Conservation (phyloP, 2,888 invertebrate genomes). For the Neuroscelio doddi region DNA sequence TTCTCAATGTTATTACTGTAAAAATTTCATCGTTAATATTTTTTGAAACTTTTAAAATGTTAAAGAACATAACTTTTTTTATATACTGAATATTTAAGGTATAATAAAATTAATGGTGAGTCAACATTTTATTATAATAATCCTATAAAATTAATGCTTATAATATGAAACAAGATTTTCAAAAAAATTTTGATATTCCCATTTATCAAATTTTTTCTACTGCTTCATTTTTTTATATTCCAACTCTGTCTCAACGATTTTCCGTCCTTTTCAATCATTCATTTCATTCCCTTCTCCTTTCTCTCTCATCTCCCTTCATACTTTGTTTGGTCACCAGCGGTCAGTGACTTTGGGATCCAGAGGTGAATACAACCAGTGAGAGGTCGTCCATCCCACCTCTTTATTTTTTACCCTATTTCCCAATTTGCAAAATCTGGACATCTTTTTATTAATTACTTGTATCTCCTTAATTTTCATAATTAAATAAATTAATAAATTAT, state of each 20-base stretch:
- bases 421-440: background rate
- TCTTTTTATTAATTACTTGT: too few species aligned
- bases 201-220: background rate
- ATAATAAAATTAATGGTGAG: too few species aligned
- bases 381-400: conserved; percentile 1
- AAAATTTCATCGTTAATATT: too few species aligned
- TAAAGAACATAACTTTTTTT: too few species aligned
- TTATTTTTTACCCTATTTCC: background rate
- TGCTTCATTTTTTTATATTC: too few species aligned
- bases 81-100: too few species aligned
- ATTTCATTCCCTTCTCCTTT: conserved; percentile 2
- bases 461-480: background rate
- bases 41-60: too few species aligned
- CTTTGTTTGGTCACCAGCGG: conserved; percentile 12
- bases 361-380: background rate
- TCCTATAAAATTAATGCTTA: too few species aligned
- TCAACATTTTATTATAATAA: too few species aligned
- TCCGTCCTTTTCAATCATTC: background rate
- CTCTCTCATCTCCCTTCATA: conserved; percentile 2
- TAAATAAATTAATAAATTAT: background rate
- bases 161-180: too few species aligned
- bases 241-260: background rate
- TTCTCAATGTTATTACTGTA: too few species aligned
- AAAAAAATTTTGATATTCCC: too few species aligned
- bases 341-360: conserved; percentile 4